Percentiles rank a stretch among this genome's conserved stretches.
phyloP scores from a whole-genome alignment of 2,797 vertebrate species.

The Myotis myotis region DNA sequence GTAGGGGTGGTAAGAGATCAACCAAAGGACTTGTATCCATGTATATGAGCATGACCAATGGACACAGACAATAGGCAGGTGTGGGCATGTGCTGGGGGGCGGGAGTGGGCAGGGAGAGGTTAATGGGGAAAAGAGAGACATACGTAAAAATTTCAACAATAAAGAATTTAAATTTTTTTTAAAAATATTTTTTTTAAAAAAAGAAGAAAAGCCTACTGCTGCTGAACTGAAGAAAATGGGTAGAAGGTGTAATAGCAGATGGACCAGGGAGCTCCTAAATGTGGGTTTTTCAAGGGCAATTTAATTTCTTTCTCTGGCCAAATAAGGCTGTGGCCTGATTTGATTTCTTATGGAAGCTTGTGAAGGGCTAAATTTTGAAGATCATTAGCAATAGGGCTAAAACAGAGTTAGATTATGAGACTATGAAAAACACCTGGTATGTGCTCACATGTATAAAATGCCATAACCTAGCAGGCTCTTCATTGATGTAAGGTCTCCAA shows the following conservation, averaged over 20 bases:
- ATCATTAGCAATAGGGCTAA: background rate
- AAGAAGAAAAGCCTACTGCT: background rate
- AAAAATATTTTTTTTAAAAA: no score
- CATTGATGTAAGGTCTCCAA: background rate
- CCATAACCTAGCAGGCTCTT: background rate
- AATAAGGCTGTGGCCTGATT: background rate
- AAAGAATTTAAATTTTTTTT: no score
- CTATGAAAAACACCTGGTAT: background rate
- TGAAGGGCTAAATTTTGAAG: background rate
- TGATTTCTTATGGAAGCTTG: background rate
- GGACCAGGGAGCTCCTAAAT: background rate
- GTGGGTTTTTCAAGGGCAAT: background rate
- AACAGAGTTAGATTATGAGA: background rate
- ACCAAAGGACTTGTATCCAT: no score
- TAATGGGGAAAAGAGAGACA: no score
- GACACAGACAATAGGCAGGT: no score
- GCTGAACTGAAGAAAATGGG: background rate
- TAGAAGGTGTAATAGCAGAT: no score
- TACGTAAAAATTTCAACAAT: no score
- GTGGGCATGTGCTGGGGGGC: no score
- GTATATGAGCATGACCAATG: no score
- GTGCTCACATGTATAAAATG: background rate
- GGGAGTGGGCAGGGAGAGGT: no score
- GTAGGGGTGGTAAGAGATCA: no score
- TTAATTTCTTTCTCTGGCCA: background rate